Evolutionary conservation across 2,797 vertebrate species (phyloP).

Genomic region (Pelodytes ibericus): DNA sequence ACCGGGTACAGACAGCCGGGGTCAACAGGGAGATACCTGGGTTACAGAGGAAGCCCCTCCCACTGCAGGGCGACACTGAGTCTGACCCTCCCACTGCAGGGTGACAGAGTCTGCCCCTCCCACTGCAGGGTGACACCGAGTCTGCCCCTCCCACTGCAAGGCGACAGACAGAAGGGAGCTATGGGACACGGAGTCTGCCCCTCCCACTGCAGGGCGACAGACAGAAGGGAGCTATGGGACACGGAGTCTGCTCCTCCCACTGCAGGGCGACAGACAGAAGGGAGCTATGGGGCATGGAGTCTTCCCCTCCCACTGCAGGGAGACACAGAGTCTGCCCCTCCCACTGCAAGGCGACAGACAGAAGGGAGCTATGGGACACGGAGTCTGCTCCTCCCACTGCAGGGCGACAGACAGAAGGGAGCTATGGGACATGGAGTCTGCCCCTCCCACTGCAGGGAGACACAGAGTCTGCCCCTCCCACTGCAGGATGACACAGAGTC

Average conservation of each 20-base stretch:
- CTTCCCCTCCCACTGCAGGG: too few species aligned
- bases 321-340: neutral
- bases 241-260: neutral
- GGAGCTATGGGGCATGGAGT: neutral
- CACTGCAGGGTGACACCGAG: neutral
- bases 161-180: neutral
- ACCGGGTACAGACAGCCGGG: too few species aligned
- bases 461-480: too few species aligned
- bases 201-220: too few species aligned
- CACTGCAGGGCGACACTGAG: neutral
- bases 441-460: neutral
- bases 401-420: neutral
- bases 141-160: neutral
- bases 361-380: neutral
- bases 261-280: neutral
- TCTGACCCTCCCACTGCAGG: neutral
- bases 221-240: neutral
- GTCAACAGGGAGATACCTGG: neutral
- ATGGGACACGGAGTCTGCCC: neutral
- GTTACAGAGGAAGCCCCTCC: neutral
- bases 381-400: neutral
- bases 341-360: constrained; percentile 4
- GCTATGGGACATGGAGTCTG: neutral
- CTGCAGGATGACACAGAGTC: neutral
- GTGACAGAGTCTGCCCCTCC: neutral